These are phyloP conservation scores for Patella pellucida DNA, from an alignment of 2,888 invertebrate species.

Conservation along the genomic window DNA sequence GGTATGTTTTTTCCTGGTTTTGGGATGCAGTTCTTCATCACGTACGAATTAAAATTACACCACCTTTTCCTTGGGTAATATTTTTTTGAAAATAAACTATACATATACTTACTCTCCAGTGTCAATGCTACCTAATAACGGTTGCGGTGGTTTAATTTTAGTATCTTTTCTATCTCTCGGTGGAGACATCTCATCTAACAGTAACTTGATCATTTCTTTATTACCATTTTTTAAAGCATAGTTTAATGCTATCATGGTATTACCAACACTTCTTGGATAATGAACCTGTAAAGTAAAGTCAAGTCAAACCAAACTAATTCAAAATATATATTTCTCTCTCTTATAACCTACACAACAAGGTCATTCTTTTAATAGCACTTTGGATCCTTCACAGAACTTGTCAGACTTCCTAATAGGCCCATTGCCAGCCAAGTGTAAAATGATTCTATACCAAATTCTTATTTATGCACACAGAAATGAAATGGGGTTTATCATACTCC, in stretches of 20 bases:
- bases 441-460: too few species aligned
- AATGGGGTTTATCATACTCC: too few species aligned
- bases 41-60: too few species aligned
- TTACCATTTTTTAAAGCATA: slow-evolving; percentile 66
- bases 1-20: too few species aligned
- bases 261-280: slow-evolving; percentile 56
- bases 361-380: too few species aligned
- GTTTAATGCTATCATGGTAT: slow-evolving; percentile 60
- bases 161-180: slow-evolving; percentile 43
- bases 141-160: slow-evolving; percentile 37
- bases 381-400: too few species aligned
- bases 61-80: too few species aligned
- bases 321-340: neutral
- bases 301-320: neutral
- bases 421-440: too few species aligned
- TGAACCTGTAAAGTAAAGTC: slow-evolving; percentile 53
- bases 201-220: slow-evolving; percentile 59
- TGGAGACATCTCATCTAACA: slow-evolving; percentile 55
- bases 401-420: too few species aligned
- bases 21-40: too few species aligned
- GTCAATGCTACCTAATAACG: slow-evolving; percentile 52
- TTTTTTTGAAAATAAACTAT: too few species aligned
- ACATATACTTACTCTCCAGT: slow-evolving; percentile 62
- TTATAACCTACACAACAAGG: neutral
- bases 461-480: too few species aligned